A percentile compares a stretch with the other conserved stretches of the same genome.
Evolutionary conservation across 2,113 vertebrate species (phyloP).

Genomic region (Oceanodroma tethys): DNA sequence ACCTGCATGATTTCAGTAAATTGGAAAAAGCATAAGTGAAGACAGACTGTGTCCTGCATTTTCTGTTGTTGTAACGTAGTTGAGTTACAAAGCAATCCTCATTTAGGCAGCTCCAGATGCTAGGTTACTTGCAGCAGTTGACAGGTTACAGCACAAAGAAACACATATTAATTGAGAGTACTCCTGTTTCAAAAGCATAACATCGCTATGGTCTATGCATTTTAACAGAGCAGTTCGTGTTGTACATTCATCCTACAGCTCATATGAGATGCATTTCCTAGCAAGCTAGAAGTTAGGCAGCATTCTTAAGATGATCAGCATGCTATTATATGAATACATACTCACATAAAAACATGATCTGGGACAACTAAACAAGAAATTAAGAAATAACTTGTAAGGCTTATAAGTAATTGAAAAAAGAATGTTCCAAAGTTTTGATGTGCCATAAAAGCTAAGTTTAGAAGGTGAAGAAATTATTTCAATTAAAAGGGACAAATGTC

Average conservation of each 20-base stretch:
- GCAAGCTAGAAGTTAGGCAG: background rate
- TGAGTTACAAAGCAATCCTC: background rate
- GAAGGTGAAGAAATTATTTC: conserved; percentile 40
- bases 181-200: background rate
- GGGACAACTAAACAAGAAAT: conserved; percentile 3
- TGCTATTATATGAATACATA: background rate
- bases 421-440: background rate
- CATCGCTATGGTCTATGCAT: background rate
- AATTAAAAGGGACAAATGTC: conserved; percentile 48
- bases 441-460: conserved; percentile 22
- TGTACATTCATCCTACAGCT: background rate
- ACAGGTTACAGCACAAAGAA: background rate
- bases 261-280: background rate
- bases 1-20: background rate
- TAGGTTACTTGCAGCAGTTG: background rate
- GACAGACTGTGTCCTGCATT: background rate
- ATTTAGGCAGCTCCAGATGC: background rate
- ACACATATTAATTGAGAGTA: background rate
- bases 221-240: background rate
- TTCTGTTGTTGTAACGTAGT: background rate
- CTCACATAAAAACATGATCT: background rate
- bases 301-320: background rate
- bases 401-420: conserved; percentile 28
- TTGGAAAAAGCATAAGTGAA: background rate
- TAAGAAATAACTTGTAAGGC: background rate